These are phyloP conservation scores for Octonoba sinensis DNA, from an alignment of 2,888 invertebrate species.

Conservation along the genomic window DNA sequence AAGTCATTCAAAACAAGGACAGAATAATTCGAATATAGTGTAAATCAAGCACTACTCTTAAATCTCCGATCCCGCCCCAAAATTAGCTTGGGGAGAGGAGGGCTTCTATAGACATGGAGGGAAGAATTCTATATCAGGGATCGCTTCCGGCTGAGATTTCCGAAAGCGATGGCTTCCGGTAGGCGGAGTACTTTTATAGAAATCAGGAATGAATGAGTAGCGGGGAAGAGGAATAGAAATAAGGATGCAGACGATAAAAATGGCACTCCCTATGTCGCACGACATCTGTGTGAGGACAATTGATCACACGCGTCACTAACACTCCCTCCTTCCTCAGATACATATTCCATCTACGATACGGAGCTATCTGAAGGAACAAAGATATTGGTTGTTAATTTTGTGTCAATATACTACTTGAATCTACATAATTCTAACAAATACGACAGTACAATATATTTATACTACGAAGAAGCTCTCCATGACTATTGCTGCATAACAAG, in stretches of 20 bases:
- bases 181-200: slow-evolving; percentile 33
- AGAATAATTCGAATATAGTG: too few species aligned
- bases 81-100: too few species aligned
- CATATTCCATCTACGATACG: background rate
- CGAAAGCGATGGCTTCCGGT: slow-evolving; percentile 33
- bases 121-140: slow-evolving; percentile 48
- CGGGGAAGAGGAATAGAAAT: slow-evolving; percentile 5
- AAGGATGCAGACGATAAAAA: slow-evolving; percentile 2
- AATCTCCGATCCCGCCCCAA: background rate
- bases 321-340: background rate
- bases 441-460: too few species aligned
- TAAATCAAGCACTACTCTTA: too few species aligned
- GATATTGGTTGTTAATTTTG: too few species aligned
- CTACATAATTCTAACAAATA: too few species aligned
- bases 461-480: too few species aligned
- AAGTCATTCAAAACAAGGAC: too few species aligned
- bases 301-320: slow-evolving; percentile 48
- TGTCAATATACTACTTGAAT: too few species aligned
- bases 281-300: slow-evolving; percentile 38
- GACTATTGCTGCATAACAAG: too few species aligned
- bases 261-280: slow-evolving; percentile 14
- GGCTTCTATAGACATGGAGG: too few species aligned
- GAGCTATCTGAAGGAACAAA: too few species aligned
- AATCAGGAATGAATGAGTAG: slow-evolving; percentile 6
- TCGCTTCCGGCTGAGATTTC: slow-evolving; percentile 23